These are phyloP conservation scores for Typhlomys cinereus DNA, from an alignment of 2,113 vertebrate species.

Conservation along the genomic window DNA sequence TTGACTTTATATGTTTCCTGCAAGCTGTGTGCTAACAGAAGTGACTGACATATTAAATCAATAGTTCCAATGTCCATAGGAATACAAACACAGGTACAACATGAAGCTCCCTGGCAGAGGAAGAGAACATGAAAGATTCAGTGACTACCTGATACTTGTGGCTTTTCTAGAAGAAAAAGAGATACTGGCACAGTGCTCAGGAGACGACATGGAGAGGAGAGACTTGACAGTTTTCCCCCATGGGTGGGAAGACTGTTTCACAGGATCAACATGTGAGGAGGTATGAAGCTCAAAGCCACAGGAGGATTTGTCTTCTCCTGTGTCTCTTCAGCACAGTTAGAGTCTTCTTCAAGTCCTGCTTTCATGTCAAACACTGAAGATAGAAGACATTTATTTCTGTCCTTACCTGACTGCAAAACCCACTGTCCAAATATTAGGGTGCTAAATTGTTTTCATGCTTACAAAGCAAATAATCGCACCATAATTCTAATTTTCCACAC, in stretches of 20 bases:
- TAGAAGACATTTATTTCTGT: neutral
- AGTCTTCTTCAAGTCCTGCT: neutral
- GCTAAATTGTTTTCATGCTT: neutral
- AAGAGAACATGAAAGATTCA: neutral
- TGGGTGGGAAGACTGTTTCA: neutral
- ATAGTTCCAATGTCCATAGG: neutral
- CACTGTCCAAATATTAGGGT: neutral
- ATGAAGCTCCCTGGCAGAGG: neutral
- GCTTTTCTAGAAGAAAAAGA: neutral
- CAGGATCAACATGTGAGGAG: neutral
- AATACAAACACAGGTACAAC: neutral
- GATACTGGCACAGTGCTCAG: neutral
- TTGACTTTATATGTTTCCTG: neutral
- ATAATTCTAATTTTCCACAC: neutral
- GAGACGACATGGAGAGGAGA: neutral
- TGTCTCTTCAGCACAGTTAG: neutral
- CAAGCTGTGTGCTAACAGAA: neutral
- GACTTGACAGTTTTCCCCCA: neutral
- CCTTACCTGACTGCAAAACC: neutral
- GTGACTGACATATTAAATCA: neutral
- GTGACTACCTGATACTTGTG: neutral
- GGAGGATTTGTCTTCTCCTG: too few species aligned
- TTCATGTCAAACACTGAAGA: neutral
- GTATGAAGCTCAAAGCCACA: accelerated
- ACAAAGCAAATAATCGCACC: neutral